These are phyloP conservation scores for Phocides pigmalion DNA, from an alignment of 1,140 invertebrate genomes.

Conservation along the genomic window DNA sequence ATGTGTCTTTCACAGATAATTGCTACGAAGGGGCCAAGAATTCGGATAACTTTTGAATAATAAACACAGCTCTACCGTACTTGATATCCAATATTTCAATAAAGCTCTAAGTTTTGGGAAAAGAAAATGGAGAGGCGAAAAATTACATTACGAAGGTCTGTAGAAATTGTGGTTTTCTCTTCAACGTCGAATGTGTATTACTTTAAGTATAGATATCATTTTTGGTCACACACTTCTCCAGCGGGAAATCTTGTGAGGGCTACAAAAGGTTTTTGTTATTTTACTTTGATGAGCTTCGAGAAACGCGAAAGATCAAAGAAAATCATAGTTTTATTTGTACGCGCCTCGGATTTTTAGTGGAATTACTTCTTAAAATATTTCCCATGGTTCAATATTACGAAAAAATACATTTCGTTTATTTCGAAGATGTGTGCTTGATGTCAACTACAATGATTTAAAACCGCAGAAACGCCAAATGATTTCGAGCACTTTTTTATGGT, in stretches of 20 bases:
- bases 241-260: slow-evolving; percentile 36
- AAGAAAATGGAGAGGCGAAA: slow-evolving; percentile 74
- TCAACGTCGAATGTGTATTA: slow-evolving; percentile 51
- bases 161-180: slow-evolving; percentile 67
- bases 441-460: too few relatives aligned
- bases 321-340: slow-evolving; percentile 13
- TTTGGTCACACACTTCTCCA: slow-evolving; percentile 49
- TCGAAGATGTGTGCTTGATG: too few relatives aligned
- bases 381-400: not conserved
- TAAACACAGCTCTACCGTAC: slow-evolving; percentile 71
- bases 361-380: slow-evolving; percentile 18
- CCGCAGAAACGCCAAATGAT: too few relatives aligned
- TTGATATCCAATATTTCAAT: slow-evolving; percentile 80
- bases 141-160: slow-evolving; percentile 78
- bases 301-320: slow-evolving; percentile 14
- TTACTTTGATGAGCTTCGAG: slow-evolving; percentile 21
- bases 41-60: slow-evolving; percentile 64
- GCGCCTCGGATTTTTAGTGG: slow-evolving; percentile 1
- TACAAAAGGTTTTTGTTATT: slow-evolving; percentile 37
- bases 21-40: slow-evolving; percentile 42
- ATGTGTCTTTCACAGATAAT: slow-evolving; percentile 45
- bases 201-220: slow-evolving; percentile 49
- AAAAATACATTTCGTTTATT: too few relatives aligned
- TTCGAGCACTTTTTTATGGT: too few relatives aligned
- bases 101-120: slow-evolving; percentile 66